phyloP scores from a whole-genome alignment of 2,797 vertebrate genomes.

The Epinephelus malabaricus region DNA sequence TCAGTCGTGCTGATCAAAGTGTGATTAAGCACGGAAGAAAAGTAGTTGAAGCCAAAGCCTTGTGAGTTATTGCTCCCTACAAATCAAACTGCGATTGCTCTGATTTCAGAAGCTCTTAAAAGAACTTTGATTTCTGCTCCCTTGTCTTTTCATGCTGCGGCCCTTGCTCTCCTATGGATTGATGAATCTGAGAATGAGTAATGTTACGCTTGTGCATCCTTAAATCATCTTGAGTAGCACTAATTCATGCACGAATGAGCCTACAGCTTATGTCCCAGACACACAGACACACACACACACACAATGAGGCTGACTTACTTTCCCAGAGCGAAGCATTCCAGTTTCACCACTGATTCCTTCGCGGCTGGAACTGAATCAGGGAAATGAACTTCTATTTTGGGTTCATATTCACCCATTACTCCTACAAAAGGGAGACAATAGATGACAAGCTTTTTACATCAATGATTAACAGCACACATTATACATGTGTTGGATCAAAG shows the following conservation, averaged over 20 bases:
- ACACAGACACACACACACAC: conserved; percentile 10
- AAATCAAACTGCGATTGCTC: conserved; percentile 58
- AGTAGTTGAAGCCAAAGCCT: conserved; percentile 32
- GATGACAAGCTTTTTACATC: conserved; percentile 64
- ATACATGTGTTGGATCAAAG: conserved; percentile 64
- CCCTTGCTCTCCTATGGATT: conserved; percentile 30
- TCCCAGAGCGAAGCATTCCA: conserved; percentile 96
- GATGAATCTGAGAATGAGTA: conserved; percentile 55
- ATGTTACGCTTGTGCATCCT: conserved; percentile 41
- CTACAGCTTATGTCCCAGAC: conserved; percentile 40
- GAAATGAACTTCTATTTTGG: conserved; percentile 98
- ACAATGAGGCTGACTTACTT: conserved; percentile 90
- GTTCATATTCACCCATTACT: conserved; percentile 98
- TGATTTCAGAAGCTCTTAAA: conserved; percentile 58
- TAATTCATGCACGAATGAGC: conserved; percentile 44
- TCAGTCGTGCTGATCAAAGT: conserved; percentile 65
- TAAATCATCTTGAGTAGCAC: conserved; percentile 50
- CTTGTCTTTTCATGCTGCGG: conserved; percentile 41
- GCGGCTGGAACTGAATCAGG: conserved; percentile 93
- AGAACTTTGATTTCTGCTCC: conserved; percentile 61
- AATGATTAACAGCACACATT: conserved; percentile 70
- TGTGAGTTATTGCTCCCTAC: conserved; percentile 51
- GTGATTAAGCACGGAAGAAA: conserved; percentile 49
- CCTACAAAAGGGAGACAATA: conserved; percentile 83
- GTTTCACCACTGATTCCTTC: conserved; percentile 92